These are phyloP conservation scores for Paralvinella palmiformis DNA, from an alignment of 1,140 invertebrate genomes.

Conservation along the genomic window DNA sequence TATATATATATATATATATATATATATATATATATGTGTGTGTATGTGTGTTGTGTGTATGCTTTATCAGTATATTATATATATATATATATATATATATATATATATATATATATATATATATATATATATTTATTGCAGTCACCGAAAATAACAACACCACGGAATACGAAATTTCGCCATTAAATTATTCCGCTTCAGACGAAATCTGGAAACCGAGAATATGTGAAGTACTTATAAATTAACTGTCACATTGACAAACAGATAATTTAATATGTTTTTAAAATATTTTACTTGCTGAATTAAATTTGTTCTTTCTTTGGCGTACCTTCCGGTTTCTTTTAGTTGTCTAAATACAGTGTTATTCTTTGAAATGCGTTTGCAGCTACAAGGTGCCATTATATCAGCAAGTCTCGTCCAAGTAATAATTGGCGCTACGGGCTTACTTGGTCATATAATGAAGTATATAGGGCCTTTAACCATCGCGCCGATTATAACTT, in stretches of 20 bases:
- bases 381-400: slow-evolving; percentile 70
- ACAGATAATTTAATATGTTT: slow-evolving; percentile 4
- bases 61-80: too few species aligned
- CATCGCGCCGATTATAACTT: slow-evolving; percentile 40
- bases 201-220: slow-evolving; percentile 3
- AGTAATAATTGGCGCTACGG: slow-evolving; percentile 64
- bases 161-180: neutral
- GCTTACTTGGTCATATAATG: slow-evolving; percentile 47
- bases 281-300: neutral
- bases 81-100: neutral
- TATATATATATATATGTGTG: slow-evolving; percentile 9
- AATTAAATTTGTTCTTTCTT: neutral
- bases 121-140: slow-evolving; percentile 33
- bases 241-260: slow-evolving; percentile 13
- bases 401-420: slow-evolving; percentile 74
- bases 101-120: neutral
- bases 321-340: neutral
- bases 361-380: neutral
- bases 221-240: slow-evolving; percentile 22
- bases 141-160: neutral
- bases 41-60: neutral
- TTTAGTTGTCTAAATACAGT: neutral
- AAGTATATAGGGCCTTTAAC: slow-evolving; percentile 45
- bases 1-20: slow-evolving; percentile 4
- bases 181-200: neutral